A percentile compares a stretch with the other conserved stretches of the same genome.
Evolutionary conservation across 2,797 vertebrate genomes (phyloP).

Genomic region (Amblyopsis hoosieri): DNA sequence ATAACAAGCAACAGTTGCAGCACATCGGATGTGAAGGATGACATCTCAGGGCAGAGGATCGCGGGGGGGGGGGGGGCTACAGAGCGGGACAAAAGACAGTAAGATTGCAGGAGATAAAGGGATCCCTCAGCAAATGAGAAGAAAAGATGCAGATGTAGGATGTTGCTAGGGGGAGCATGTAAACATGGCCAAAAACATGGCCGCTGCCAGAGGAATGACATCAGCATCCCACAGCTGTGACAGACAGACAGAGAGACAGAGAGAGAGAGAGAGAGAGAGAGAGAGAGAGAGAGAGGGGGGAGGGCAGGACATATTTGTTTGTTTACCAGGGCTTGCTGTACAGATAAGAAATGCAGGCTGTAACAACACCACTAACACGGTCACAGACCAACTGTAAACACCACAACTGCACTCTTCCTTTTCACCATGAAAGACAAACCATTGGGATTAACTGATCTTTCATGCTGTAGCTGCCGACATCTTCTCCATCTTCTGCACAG

Average conservation of each 20-base stretch:
- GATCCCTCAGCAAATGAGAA: slow-evolving; percentile 19
- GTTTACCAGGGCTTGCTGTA: slow-evolving; percentile 11
- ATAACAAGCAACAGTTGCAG: no score
- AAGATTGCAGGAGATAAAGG: slow-evolving; percentile 4
- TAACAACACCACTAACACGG: slow-evolving; percentile 19
- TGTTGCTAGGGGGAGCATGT: slow-evolving; percentile 64
- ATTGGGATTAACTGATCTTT: not conserved
- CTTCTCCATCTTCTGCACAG: no score
- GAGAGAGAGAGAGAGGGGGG: slow-evolving; percentile 11
- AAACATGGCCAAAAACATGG: slow-evolving; percentile 80
- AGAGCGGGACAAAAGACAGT: slow-evolving; percentile 15
- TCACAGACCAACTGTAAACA: not conserved
- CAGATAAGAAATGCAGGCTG: slow-evolving; percentile 18
- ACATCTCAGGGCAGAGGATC: no score
- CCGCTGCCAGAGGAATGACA: slow-evolving; percentile 70
- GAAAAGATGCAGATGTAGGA: slow-evolving; percentile 75
- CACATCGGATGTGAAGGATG: no score
- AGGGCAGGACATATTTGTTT: not conserved
- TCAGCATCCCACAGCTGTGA: slow-evolving; percentile 73
- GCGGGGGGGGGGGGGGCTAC: not conserved
- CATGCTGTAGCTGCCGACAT: not conserved
- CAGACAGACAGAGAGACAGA: slow-evolving; percentile 27
- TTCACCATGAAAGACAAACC: not conserved
- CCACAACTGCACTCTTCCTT: no score
- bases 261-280: not conserved